These are phyloP conservation scores for Ibidorhyncha struthersii DNA, from an alignment of 2,113 vertebrate species.

Conservation along the genomic window DNA sequence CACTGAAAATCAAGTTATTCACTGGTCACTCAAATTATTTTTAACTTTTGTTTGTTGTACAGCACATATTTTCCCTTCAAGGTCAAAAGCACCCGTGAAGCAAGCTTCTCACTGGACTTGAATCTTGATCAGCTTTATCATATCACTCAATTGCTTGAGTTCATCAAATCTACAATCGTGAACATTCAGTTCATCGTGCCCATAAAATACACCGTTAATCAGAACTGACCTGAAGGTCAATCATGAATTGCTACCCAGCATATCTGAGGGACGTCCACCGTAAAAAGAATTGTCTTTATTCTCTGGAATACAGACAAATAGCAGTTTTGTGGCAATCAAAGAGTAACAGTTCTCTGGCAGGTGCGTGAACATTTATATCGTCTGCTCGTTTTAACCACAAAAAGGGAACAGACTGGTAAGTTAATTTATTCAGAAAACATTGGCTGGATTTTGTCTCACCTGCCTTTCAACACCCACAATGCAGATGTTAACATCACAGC, in stretches of 20 bases:
- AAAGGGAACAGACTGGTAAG: neutral
- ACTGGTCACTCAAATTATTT: neutral
- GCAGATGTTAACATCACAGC: slow-evolving; percentile 3
- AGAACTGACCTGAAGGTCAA: neutral
- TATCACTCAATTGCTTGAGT: neutral
- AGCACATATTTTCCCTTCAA: neutral
- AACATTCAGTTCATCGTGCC: neutral
- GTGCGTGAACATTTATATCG: neutral
- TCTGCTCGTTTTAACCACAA: neutral
- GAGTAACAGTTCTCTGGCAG: neutral
- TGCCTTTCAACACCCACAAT: neutral
- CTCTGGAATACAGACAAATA: neutral
- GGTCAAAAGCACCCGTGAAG: neutral
- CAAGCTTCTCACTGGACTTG: neutral
- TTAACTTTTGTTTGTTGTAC: neutral
- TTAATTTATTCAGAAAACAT: slow-evolving; percentile 1
- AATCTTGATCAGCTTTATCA: neutral
- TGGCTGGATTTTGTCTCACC: neutral
- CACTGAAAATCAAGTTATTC: neutral
- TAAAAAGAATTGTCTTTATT: neutral
- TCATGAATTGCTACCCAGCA: neutral
- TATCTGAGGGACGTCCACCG: neutral
- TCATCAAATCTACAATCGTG: neutral
- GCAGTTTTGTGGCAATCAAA: neutral
- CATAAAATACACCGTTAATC: neutral